These are phyloP conservation scores for Lasioglossum albipes DNA, from an alignment of 1,140 invertebrate species.

Conservation along the genomic window DNA sequence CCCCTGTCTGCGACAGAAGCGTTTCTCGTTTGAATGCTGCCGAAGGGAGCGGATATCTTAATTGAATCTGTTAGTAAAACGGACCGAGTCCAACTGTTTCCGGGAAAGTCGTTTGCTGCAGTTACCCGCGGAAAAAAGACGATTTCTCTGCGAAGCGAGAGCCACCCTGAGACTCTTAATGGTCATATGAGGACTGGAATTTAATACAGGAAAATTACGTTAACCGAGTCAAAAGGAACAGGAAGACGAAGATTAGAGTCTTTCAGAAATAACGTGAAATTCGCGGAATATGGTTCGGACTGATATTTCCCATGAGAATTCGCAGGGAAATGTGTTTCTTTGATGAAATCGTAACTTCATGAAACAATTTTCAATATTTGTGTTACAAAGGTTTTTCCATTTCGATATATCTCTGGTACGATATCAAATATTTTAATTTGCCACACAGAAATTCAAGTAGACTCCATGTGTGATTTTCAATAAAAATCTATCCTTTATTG, in stretches of 20 bases:
- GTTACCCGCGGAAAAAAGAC: neutral
- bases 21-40: slow-evolving; percentile 17
- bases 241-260: neutral
- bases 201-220: slow-evolving; percentile 6
- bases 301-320: no score
- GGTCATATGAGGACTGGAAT: neutral
- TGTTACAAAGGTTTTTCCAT: no score
- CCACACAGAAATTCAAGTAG: no score
- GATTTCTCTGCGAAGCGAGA: neutral
- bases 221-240: neutral
- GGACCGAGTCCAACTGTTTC: slow-evolving; percentile 24
- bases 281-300: neutral
- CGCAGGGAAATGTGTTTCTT: no score
- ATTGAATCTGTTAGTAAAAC: slow-evolving; percentile 45
- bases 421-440: no score
- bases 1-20: neutral
- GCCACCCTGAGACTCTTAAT: neutral
- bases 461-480: no score
- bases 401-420: no score
- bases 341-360: no score
- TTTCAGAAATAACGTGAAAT: neutral
- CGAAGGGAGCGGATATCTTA: slow-evolving; percentile 44
- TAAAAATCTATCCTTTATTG: no score
- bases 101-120: neutral
- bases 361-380: no score